A percentile compares a stretch with the other conserved stretches of the same genome.
Conservation (phyloP, 2,888 invertebrate species). For the Drosophila maculinotata region DNA sequence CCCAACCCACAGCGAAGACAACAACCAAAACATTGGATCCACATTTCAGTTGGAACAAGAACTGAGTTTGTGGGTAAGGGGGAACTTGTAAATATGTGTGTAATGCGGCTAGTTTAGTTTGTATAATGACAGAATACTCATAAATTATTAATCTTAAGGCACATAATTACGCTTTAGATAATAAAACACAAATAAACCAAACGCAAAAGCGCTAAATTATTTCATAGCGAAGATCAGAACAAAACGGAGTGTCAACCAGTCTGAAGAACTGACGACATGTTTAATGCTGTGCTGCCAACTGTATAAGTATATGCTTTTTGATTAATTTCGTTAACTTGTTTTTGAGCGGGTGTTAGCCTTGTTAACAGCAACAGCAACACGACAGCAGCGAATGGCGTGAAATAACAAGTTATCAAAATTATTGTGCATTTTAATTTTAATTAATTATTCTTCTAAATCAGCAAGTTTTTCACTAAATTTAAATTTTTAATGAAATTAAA, state of each 20-base stretch:
- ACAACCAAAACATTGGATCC: neutral
- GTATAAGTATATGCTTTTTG: slow-evolving; percentile 49
- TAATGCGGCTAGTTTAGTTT: slow-evolving; percentile 53
- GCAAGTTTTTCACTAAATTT: neutral
- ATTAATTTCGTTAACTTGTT: slow-evolving; percentile 73
- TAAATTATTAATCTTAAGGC: slow-evolving; percentile 61
- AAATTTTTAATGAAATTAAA: neutral
- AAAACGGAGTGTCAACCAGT: slow-evolving; percentile 25
- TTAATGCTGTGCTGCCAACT: slow-evolving; percentile 50
- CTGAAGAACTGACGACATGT: slow-evolving; percentile 47
- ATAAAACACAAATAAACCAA: slow-evolving; percentile 57
- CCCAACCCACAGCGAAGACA: slow-evolving; percentile 22
- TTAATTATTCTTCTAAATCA: slow-evolving; percentile 1
- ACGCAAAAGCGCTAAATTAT: slow-evolving; percentile 54
- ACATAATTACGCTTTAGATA: slow-evolving; percentile 60
- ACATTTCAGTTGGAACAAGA: slow-evolving; percentile 23
- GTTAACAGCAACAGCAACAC: slow-evolving; percentile 51
- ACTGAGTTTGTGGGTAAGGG: slow-evolving; percentile 14
- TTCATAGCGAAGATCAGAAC: slow-evolving; percentile 29
- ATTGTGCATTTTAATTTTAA: slow-evolving; percentile 9
- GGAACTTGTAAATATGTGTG: slow-evolving; percentile 52
- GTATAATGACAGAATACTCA: slow-evolving; percentile 62
- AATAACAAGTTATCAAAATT: slow-evolving; percentile 35
- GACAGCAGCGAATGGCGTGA: slow-evolving; percentile 13
- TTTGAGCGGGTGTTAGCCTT: slow-evolving; percentile 56